Conservation (phyloP, 2,797 vertebrate species). For the Acanthurus tractus region DNA sequence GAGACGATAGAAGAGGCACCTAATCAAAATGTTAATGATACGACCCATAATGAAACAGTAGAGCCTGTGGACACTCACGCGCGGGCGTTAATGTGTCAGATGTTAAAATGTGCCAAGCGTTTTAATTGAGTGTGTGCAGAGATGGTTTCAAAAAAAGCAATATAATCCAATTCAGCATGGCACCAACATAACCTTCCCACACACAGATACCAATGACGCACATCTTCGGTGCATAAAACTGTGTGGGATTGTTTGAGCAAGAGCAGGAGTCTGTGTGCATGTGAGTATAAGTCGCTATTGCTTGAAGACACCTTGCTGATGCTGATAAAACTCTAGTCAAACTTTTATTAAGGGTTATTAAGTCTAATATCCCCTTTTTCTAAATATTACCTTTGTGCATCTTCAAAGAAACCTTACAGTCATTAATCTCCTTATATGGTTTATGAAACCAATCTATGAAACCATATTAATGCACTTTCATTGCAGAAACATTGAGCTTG, state of each 20-base stretch:
- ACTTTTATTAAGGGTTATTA: neutral
- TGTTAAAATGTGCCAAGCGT: conserved; percentile 33
- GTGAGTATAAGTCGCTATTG: neutral
- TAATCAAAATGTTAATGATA: conserved; percentile 57
- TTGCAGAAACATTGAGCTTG: neutral
- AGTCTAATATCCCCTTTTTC: neutral
- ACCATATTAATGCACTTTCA: neutral
- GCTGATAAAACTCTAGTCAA: neutral
- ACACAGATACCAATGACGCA: conserved; percentile 55
- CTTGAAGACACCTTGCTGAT: conserved; percentile 16
- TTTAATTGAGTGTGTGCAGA: conserved; percentile 40
- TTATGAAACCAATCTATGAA: neutral
- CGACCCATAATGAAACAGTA: conserved; percentile 43
- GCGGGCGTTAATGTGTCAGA: conserved; percentile 24
- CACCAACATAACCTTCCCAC: conserved; percentile 60
- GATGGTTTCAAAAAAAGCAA: conserved; percentile 28
- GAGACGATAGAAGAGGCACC: conserved; percentile 34
- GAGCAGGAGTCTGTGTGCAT: conserved; percentile 7
- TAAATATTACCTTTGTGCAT: neutral
- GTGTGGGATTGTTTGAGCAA: conserved; percentile 42
- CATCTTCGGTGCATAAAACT: conserved; percentile 27
- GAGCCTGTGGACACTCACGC: conserved; percentile 27
- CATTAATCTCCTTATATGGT: neutral
- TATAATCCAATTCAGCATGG: conserved; percentile 66
- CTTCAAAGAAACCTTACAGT: neutral